phyloP scores from a whole-genome alignment of 2,888 invertebrate genomes.

The Meghimatium bilineatum region DNA sequence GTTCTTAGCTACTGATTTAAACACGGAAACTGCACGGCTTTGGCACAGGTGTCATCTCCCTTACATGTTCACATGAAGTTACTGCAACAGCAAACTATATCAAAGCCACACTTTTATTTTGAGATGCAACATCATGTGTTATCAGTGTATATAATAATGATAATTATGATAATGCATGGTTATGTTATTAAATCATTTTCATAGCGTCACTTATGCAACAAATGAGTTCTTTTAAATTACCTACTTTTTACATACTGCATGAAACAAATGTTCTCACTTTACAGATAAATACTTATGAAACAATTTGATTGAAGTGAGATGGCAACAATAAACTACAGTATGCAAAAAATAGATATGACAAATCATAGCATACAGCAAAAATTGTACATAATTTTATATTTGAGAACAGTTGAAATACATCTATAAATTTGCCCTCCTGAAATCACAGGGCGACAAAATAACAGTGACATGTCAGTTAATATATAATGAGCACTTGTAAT shows the following conservation, averaged over 20 bases:
- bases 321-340: neutral
- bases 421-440: neutral
- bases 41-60: no score
- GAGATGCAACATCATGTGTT: neutral
- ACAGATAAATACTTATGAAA: conserved; percentile 1
- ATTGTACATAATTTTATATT: neutral
- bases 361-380: neutral
- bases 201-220: neutral
- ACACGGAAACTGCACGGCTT: no score
- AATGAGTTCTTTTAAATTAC: neutral
- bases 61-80: neutral
- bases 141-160: neutral
- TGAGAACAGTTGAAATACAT: neutral
- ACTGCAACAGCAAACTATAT: neutral
- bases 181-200: neutral
- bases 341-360: neutral
- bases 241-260: neutral
- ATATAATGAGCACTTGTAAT: neutral
- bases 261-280: neutral
- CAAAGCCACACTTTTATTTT: conserved; percentile 3
- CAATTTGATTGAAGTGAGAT: neutral
- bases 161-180: neutral
- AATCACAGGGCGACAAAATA: neutral
- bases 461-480: neutral
- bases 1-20: no score